Evolutionary conservation across 2,888 invertebrate species (phyloP), one percentile per base, ranked within the genome.

Genomic region (Amphiduros pacificus): DNA sequence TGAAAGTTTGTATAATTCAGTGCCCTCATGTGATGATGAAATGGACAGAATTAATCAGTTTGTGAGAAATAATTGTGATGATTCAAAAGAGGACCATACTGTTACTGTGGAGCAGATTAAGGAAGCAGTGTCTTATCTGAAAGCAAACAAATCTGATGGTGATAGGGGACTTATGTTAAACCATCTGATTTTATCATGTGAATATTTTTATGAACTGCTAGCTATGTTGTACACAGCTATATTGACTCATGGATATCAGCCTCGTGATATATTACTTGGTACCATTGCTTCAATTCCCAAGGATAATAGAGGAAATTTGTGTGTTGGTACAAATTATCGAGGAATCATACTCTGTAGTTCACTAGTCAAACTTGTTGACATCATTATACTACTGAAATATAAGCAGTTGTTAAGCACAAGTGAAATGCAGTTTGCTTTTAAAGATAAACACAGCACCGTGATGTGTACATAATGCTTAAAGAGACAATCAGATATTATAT

Each of bases 191-290:
- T 31, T n/a, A n/a, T 28, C 31, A 28, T 28, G 53, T 29, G 31
- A 53, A 2, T 22, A 53, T 17, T 29, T 53, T 29, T 5, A 28
- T 28, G 17, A 17, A 3, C 32, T 29, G 20, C 3, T 53, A n/a
- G 27, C 53, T 3, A 29, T 53, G 22, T 22, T 29, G 24, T n/a
- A 24, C 4, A 53, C 31, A 29, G 28, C 53, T 29, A 29, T 53
- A 17, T 22, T 29, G 6, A 20, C 53, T 5, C 53, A 53, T 53
- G 53, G 53, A 29, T 53, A 53, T 53, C 32, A 32, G 28, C 53
- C 53, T 28, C 14, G 17, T 17, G 31, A 53, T 5, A n/a, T 53
- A n/a, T 28, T 32, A 26, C 27, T n/a, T 17, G 22, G 31, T 28
- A 29, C 27, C 2, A 32, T 53, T 11, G 32, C 20, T 22, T n/a